phyloP scores from a whole-genome alignment of 1,140 invertebrate genomes.

The Drosophila repleta region DNA sequence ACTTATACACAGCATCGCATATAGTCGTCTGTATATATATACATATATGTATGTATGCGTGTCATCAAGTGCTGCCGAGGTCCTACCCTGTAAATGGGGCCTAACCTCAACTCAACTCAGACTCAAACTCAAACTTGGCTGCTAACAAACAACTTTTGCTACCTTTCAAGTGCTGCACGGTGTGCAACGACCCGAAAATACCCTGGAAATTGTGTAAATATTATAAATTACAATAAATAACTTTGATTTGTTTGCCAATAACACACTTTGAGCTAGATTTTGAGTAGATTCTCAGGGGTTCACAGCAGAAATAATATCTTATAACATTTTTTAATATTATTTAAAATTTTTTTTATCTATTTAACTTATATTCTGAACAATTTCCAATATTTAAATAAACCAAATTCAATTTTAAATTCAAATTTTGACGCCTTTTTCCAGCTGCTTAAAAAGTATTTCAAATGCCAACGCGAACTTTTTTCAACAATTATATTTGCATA shows the following conservation, averaged over 20 bases:
- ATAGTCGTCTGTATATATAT: neutral
- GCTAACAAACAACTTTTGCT: conserved; percentile 40
- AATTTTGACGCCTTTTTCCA: too few species aligned
- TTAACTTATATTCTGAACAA: too few species aligned
- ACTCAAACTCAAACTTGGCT: conserved; percentile 11
- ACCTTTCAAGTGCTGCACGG: conserved; percentile 4
- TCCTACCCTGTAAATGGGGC: conserved; percentile 21
- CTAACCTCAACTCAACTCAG: conserved; percentile 9
- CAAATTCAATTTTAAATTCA: too few species aligned
- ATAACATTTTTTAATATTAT: too few species aligned
- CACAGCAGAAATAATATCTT: too few species aligned
- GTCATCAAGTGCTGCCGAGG: conserved; percentile 64
- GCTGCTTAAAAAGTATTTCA: neutral
- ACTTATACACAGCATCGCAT: conserved; percentile 51
- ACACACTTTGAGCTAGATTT: too few species aligned
- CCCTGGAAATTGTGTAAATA: neutral
- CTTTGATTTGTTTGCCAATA: too few species aligned
- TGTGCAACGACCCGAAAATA: conserved; percentile 1
- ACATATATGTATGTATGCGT: conserved; percentile 12
- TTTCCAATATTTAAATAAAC: too few species aligned
- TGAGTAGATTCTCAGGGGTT: too few species aligned
- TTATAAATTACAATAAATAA: too few species aligned
- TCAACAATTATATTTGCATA: too few species aligned
- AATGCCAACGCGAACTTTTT: neutral
- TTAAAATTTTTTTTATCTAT: too few species aligned